These are phyloP conservation scores for Drosophila yakuba DNA, from an alignment of 1,140 invertebrate species.

Conservation along the genomic window DNA sequence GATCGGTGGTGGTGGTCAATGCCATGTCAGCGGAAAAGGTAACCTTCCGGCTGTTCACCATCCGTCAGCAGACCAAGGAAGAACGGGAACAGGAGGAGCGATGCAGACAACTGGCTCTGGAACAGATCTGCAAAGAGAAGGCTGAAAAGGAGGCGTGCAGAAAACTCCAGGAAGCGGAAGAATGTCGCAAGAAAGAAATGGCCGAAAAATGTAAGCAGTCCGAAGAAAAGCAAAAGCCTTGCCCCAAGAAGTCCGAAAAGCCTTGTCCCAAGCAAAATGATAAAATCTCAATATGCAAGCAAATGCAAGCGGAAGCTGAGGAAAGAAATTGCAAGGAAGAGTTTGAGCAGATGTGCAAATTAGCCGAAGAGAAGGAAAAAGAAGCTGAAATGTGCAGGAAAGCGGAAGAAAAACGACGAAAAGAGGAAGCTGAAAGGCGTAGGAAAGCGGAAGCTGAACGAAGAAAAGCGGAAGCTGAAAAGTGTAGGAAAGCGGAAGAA, in stretches of 20 bases:
- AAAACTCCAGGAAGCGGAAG: neutral
- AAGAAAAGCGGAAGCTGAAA: neutral
- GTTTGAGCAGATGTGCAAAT: neutral
- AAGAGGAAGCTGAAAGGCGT: neutral
- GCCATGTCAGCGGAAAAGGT: constrained; percentile 51
- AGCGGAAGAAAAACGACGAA: neutral
- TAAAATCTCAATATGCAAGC: neutral
- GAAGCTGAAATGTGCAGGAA: neutral
- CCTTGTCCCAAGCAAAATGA: neutral
- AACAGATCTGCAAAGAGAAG: constrained; percentile 17
- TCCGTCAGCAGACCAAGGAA: constrained; percentile 18
- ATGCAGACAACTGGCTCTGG: neutral
- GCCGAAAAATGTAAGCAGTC: neutral
- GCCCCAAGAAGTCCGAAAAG: neutral
- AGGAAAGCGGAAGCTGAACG: neutral
- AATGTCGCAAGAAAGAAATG: neutral
- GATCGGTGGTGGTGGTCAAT: constrained; percentile 49
- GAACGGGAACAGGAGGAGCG: constrained; percentile 8
- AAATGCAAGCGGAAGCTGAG: neutral
- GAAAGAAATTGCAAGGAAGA: neutral
- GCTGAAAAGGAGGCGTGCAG: constrained; percentile 4
- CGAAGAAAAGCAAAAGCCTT: neutral
- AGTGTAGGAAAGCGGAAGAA: neutral
- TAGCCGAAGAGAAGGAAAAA: neutral
- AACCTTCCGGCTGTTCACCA: constrained; percentile 37